Conservation (phyloP, 1,140 invertebrate genomes). For the Manduca sexta region DNA sequence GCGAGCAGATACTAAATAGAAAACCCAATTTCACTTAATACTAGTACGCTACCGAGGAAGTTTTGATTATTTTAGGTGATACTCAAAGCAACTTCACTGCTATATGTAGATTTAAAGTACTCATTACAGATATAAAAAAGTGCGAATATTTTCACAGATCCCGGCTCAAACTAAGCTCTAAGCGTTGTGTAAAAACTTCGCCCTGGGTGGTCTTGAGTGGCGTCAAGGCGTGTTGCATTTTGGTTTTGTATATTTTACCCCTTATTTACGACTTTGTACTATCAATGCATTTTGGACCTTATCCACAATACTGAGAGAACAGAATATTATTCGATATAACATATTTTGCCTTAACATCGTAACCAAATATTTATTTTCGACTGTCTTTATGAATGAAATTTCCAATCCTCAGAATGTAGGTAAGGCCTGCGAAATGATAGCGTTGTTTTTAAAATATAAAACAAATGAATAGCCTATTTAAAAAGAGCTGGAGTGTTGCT, state of each 20-base stretch:
- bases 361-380: slow-evolving; percentile 56
- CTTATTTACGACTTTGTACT: slow-evolving; percentile 15
- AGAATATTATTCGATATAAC: not conserved
- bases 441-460: slow-evolving; percentile 6
- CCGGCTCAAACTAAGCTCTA: slow-evolving; percentile 24
- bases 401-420: slow-evolving; percentile 22
- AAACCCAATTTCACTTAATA: no score
- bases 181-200: slow-evolving; percentile 19
- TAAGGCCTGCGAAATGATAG: slow-evolving; percentile 10
- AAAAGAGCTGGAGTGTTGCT: no score
- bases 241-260: slow-evolving; percentile 28
- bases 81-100: no score
- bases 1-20: no score
- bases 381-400: slow-evolving; percentile 43
- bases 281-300: slow-evolving; percentile 6
- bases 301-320: slow-evolving; percentile 1
- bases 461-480: slow-evolving; percentile 3
- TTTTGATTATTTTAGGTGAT: no score
- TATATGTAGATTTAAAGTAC: no score
- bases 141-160: slow-evolving; percentile 23
- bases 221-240: slow-evolving; percentile 32
- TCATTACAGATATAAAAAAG: slow-evolving; percentile 6
- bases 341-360: slow-evolving; percentile 25
- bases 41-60: no score
- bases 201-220: slow-evolving; percentile 37